Base-by-base conservation (phyloP, 2,113 vertebrate species). In the Xiphophorus maculatus region DNA sequence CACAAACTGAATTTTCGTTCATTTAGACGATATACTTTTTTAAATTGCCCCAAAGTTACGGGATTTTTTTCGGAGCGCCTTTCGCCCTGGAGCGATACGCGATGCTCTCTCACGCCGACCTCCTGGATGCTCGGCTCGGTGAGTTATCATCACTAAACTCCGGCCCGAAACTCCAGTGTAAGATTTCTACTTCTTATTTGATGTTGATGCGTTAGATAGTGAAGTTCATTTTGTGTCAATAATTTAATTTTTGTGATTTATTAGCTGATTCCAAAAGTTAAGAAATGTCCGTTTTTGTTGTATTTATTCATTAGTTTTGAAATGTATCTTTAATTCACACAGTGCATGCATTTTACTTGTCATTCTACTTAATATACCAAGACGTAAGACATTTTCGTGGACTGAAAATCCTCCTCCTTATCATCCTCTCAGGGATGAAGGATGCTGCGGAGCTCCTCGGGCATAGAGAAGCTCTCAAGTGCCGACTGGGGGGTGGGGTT, bases 71-170 rank as follows among this genome's bases (percentile, higher is more conserved):
- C 37, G 94, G 95, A 94, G 90, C 95, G 91, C 91, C 88, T 95
- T 96, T 97, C 96, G 85, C 95, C 96, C 96, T 97, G 96, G 96
- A 98, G 95, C 96, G 96, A 95, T 98, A 96, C 96, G 95, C 96
- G 78, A 99, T 99, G 98, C 96, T 98, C 85, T 99, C 98, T 95
- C 97, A 99, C 88, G 96, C 97, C 96, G 97, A 99, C 95, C 96
- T 99, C 96, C 96, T 98, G 96, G 97, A 99, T 95, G 96, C 97
- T 95, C 96, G 97, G 94, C 96, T 99, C 95, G 97, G 98, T 98
- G 96, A 98, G 98, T 98, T 96, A 90, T 94, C 93, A 44, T 91
- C 93, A 87, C 88, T 94, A 87, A 95, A 94, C 93, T 93, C 94
- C 91, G 93, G 93, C 91, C 91, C 94, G 90, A 94, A 94, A 93